Evolutionary conservation across 92 coral and sea anemone species (phyloP), one percentile per base, ranked within the genome.

Genomic region (Heteractis magnifica): DNA sequence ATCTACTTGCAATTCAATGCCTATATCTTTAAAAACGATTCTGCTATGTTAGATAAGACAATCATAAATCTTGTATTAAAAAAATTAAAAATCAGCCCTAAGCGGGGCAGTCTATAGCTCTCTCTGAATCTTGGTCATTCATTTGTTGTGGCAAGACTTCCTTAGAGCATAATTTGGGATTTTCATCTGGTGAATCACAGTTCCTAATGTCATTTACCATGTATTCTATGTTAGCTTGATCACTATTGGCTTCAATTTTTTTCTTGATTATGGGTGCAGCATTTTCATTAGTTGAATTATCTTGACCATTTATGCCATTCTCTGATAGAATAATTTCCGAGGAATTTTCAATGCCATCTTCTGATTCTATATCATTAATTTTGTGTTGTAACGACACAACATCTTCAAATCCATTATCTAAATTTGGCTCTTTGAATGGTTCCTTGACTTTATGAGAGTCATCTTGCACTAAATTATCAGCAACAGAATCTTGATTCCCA

Each of bases 111-210:
- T 68, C 49, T 20, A 68, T 68, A 20, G 73, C 73, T 68, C 44
- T 21, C 11, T 68, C 73, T 20, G 72, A 65, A 65, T 68, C 73
- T 23, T 68, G 73, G 49, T 26, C 73, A 23, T 12, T 26, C 11
- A 20, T 23, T 68, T 68, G 73, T 20, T 68, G 73, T 20, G 73
- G 73, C 73, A 68, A 68, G 59, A 49, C 79, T 16, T 75, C 55
- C 16, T 49, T 75, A 12, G 59, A 49, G 15, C 55, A 52, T 52
- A 75, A 18, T 15, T 49, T 75, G 49, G 79, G 26, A 75, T 52
- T 75, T 9, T 49, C 56, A 49, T 75, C 79, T 52, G 44, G 79
- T 41, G 79, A 34, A 49, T 6, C 59, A 75, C 79, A 75, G 79
- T 75, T 75, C 49, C 59, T 75, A 6, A 75, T 3, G 41, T 75